Base-by-base conservation (phyloP, 1,140 invertebrate species). In the Bombus sylvicola region DNA sequence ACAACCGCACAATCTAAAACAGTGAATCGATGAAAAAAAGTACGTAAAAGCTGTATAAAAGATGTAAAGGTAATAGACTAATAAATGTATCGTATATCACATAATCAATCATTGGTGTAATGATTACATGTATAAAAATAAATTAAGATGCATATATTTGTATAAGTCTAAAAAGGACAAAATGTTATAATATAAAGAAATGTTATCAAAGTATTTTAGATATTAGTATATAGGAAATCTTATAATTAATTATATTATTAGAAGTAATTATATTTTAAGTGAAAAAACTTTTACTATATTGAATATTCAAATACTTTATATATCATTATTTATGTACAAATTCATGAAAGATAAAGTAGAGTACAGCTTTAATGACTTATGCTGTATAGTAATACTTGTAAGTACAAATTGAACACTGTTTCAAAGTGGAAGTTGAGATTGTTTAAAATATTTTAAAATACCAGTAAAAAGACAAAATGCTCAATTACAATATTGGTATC, bases 391-490 rank as follows among this genome's bases (percentile, higher is more conserved):
- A 64, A 75, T 66, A 83, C 73, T 69, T 57, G 2, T 64, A 69
- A 77, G 43, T 68, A 68, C 34, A 83, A 76, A 53, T 83, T 83
- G 64, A 83, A 77, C 73, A 76, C 81, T 75, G 13, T 82, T 74
- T n/a, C 28, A 62, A 62, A 62, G 5, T 22, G 43, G 15, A 74
- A 28, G 12, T 34, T 25, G 25, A 13, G 1, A 68, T 1, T 68
- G 15, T 59, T 74, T 34, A 22, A 43, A 69, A 15, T 57, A 78
- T 31, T 76, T 41, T 34, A 5, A 13, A 81, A 28, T 57, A 31
- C 18, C 34, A 12, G 37, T 22, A 73, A 43, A 18, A 18, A 43
- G 3, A 9, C 2, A 76, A 53, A 25, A n/a, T 77, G 43, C 34
- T 76, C 25, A 5, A 77, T 77, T 31, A 31, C n/a, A 53, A 76